Percentiles rank a stretch among this genome's conserved stretches.
These are phyloP conservation scores for Chloroceryle aenea DNA, from an alignment of 2,113 vertebrate genomes.

Conservation along the genomic window DNA sequence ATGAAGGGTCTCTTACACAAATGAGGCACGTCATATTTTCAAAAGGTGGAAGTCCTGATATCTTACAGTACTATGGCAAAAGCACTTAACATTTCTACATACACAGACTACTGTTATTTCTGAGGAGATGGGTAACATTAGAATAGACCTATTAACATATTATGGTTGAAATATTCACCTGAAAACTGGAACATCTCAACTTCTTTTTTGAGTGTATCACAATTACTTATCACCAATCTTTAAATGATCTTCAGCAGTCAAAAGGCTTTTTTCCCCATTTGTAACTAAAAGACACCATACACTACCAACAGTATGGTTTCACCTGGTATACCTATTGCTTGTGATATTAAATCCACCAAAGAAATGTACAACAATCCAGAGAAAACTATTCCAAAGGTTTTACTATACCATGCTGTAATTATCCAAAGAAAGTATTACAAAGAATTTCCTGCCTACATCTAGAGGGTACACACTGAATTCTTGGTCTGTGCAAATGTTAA, in stretches of 20 bases:
- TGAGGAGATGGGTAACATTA: neutral
- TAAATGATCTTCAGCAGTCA: neutral
- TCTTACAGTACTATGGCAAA: neutral
- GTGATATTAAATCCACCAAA: neutral
- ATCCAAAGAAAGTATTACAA: neutral
- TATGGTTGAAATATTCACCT: neutral
- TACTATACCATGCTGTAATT: neutral
- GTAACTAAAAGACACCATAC: neutral
- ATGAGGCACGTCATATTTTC: neutral
- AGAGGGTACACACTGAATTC: neutral
- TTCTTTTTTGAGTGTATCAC: neutral
- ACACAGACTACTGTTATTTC: neutral
- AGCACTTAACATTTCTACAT: neutral
- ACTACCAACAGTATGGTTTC: neutral
- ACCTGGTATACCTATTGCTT: neutral
- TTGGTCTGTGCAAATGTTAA: neutral
- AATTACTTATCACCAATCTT: neutral
- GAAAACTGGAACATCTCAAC: neutral
- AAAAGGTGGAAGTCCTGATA: neutral
- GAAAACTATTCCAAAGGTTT: neutral
- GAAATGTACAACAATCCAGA: neutral
- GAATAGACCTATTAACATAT: neutral
- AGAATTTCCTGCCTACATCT: neutral
- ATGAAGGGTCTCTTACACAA: neutral
- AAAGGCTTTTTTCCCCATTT: neutral